phyloP scores from a whole-genome alignment of 2,797 vertebrate genomes.

The Bucorvus abyssinicus region DNA sequence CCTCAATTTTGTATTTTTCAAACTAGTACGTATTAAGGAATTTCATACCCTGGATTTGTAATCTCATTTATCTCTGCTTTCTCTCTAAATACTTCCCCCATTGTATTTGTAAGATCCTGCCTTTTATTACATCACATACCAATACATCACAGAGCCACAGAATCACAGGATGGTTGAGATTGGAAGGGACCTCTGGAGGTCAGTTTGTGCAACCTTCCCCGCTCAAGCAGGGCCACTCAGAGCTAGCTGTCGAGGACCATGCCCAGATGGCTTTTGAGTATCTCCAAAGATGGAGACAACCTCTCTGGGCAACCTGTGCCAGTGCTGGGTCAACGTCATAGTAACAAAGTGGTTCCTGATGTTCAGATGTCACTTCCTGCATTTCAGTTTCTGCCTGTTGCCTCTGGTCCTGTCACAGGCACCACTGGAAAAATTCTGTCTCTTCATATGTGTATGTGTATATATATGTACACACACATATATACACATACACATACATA shows the following conservation, averaged over 20 bases:
- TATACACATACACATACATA: too few species aligned
- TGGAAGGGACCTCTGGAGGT: background rate
- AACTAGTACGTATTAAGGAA: background rate
- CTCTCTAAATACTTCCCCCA: background rate
- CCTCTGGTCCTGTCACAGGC: background rate
- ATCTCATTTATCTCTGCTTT: background rate
- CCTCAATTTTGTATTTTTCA: background rate
- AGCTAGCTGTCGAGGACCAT: background rate
- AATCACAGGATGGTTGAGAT: background rate
- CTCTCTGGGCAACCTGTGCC: background rate
- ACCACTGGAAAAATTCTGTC: background rate
- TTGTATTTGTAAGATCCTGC: background rate
- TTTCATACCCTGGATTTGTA: background rate
- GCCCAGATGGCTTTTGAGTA: background rate
- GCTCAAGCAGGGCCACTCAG: background rate
- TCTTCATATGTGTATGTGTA: rapidly evolving
- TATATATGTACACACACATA: too few species aligned
- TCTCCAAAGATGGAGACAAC: background rate
- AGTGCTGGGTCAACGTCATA: background rate
- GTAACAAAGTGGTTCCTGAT: background rate
- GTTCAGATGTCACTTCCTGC: background rate
- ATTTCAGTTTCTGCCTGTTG: background rate
- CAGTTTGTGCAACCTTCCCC: background rate
- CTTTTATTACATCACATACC: background rate
- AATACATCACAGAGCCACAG: background rate